These are phyloP conservation scores for Acromyrmex charruanus DNA, from an alignment of 1,140 invertebrate genomes.

Conservation along the genomic window DNA sequence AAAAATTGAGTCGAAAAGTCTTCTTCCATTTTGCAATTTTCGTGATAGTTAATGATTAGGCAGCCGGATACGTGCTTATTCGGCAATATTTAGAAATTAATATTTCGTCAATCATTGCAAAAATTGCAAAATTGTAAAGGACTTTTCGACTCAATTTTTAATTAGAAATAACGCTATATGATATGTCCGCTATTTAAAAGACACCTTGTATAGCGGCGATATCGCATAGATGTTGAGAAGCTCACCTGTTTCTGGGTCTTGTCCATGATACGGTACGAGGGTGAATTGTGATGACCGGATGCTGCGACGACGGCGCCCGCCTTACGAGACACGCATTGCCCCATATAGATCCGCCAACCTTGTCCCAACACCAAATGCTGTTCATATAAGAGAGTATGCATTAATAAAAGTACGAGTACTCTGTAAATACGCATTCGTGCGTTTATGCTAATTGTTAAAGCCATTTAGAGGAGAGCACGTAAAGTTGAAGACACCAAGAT, in stretches of 20 bases:
- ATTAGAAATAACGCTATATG: no score
- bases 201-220: not conserved
- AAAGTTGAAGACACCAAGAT: not conserved
- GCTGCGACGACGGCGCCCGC: slow-evolving; percentile 86
- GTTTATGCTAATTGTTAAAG: not conserved
- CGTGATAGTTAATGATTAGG: no score
- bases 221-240: not conserved
- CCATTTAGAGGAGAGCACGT: not conserved
- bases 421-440: not conserved
- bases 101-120: no score
- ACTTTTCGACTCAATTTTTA: no score
- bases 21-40: no score
- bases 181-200: no score
- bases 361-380: slow-evolving; percentile 73
- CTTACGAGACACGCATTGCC: slow-evolving; percentile 87
- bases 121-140: no score
- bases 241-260: slow-evolving; percentile 84
- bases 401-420: not conserved
- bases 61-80: no score
- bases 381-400: not conserved
- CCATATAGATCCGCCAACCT: slow-evolving; percentile 85
- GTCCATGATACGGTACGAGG: slow-evolving; percentile 86
- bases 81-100: no score
- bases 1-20: no score
- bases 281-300: slow-evolving; percentile 84